Evolutionary conservation across 2,797 vertebrate genomes (phyloP), one percentile per base, ranked within the genome.

Genomic region (Alectoris magna): DNA sequence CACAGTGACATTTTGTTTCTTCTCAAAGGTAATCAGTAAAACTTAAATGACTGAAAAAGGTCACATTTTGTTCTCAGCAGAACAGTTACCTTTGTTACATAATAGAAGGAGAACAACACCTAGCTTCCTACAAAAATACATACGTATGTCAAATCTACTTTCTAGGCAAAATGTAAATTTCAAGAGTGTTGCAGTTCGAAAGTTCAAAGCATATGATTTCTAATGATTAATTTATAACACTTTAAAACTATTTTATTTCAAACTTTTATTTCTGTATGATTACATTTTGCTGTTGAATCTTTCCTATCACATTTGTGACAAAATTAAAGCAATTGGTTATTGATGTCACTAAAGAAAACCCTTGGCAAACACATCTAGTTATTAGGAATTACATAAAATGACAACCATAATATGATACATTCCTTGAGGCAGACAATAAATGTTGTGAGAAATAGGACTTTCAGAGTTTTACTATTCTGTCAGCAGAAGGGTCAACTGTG

Each of bases 1-100:
- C 0, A 2, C 71, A 73, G 48, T 92, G 91, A 86, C 73, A 82
- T 94, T 96, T 95, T 86, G 63, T 84, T 91, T 91, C 16, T 92
- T 60, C 92, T 91, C 63, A 75, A 75, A 92, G 59, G 43, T 66
- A 80, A 76, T 73, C 66, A 72, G n/a, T 75, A 86, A 91, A 89
- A 81, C 27, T 44, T 58, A 59, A 15, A 34, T 36, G 22, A 49
- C 66, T 82, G 77, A 43, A 85, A 96, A 92, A 95, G 46, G 74
- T 95, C 88, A 85, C 15, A 58, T 62, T 88, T 81, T 91, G 23
- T 92, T 90, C 83, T 78, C 41, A 60, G 44, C 41, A 68, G 63
- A 66, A 55, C 18, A 12, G 31, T 15, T 58, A 34, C 8, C 6
- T 91, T 64, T 77, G 38, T 88, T 82, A 82, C n/a, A 12, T 79